Conservation (phyloP, 2,113 vertebrate genomes). For the Odocoileus virginianus region DNA sequence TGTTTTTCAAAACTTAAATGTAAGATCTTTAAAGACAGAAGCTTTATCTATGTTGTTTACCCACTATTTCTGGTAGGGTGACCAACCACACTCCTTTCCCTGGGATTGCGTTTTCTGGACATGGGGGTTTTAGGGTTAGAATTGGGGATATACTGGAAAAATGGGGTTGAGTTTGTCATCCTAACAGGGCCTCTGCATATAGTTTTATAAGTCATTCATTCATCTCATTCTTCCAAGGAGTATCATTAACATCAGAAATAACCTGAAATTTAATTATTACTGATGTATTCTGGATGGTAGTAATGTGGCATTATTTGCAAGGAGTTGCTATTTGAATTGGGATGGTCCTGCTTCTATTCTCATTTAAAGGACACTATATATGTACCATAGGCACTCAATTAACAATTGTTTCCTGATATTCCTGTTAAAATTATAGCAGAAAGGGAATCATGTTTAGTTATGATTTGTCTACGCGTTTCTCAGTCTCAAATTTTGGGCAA, state of each 20-base stretch:
- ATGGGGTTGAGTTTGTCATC: accelerated
- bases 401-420: not conserved
- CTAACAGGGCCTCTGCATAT: not conserved
- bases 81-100: not conserved
- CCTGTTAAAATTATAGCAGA: not conserved
- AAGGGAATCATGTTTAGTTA: not conserved
- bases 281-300: not conserved
- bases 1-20: not conserved
- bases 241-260: not conserved
- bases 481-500: not conserved
- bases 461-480: not conserved
- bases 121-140: not conserved
- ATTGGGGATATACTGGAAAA: not conserved
- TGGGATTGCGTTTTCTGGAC: not conserved
- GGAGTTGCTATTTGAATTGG: not conserved
- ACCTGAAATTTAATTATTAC: not conserved
- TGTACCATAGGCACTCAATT: not conserved
- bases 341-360: not conserved
- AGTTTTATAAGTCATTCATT: not conserved
- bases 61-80: not conserved
- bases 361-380: not conserved
- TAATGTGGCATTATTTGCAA: not conserved
- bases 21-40: not conserved
- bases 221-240: not conserved
- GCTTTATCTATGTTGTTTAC: not conserved